phyloP scores from a whole-genome alignment of 2,797 vertebrate genomes.

The Macropodus opercularis region DNA sequence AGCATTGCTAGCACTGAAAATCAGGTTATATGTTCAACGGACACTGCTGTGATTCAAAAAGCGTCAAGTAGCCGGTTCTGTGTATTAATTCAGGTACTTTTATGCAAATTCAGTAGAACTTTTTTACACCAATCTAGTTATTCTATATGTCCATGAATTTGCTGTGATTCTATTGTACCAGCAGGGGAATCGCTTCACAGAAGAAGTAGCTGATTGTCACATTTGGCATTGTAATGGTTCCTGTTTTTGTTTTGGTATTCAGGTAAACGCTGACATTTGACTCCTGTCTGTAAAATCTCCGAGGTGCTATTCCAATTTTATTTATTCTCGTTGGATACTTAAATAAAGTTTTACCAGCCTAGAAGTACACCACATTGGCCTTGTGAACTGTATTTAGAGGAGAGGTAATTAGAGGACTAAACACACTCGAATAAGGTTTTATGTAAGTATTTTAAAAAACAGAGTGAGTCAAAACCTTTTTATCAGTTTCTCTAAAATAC shows the following conservation, averaged over 20 bases:
- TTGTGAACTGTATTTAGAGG: constrained; percentile 83
- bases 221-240: constrained; percentile 71
- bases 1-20: constrained; percentile 79
- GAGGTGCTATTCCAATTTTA: constrained; percentile 82
- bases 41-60: constrained; percentile 85
- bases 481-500: constrained; percentile 81
- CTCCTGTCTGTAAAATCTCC: constrained; percentile 81
- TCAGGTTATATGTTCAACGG: constrained; percentile 82
- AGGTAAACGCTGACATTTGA: constrained; percentile 79
- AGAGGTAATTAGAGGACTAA: constrained; percentile 72
- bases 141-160: constrained; percentile 83
- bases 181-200: constrained; percentile 78
- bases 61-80: constrained; percentile 82
- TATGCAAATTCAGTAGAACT: constrained; percentile 83
- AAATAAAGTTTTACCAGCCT: constrained; percentile 80
- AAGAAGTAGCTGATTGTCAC: constrained; percentile 81
- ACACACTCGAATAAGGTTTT: constrained; percentile 66
- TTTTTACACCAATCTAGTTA: constrained; percentile 84
- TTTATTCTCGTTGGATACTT: constrained; percentile 77
- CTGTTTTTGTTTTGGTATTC: constrained; percentile 74
- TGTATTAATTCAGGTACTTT: constrained; percentile 87
- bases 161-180: constrained; percentile 83
- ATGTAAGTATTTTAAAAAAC: constrained; percentile 53
- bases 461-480: constrained; percentile 52
- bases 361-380: constrained; percentile 86